These are phyloP conservation scores for Anser cygnoides DNA, from an alignment of 2,113 vertebrate species.

Conservation along the genomic window DNA sequence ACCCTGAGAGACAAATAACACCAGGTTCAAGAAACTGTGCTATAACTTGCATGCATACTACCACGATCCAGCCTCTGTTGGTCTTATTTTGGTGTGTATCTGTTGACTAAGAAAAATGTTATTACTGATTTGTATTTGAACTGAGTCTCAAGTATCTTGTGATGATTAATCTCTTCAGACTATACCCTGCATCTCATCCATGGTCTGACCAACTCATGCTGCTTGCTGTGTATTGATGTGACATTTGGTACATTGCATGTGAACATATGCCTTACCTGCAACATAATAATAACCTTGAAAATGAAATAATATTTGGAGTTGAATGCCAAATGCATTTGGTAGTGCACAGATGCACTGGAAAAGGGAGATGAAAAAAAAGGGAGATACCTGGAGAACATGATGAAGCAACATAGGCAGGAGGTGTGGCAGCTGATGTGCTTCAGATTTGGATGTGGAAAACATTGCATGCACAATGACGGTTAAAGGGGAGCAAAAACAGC, in stretches of 20 bases:
- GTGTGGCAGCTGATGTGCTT: background rate
- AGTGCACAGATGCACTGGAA: constrained; percentile 4
- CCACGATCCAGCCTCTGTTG: background rate
- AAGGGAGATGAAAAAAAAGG: background rate
- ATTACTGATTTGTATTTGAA: constrained; percentile 3
- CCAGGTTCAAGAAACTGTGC: background rate
- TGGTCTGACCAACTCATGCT: constrained; percentile 6
- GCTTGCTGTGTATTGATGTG: background rate
- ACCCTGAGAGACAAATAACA: constrained; percentile 5
- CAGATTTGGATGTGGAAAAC: background rate
- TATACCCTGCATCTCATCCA: background rate
- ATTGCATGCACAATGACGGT: background rate
- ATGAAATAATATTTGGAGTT: background rate
- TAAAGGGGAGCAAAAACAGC: background rate
- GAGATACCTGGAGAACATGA: background rate
- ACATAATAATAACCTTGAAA: constrained; percentile 28
- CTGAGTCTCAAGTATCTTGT: background rate
- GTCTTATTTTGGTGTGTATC: background rate
- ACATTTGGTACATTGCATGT: background rate
- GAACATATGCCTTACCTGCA: background rate
- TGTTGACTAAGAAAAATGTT: constrained; percentile 7
- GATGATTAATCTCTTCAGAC: constrained; percentile 7
- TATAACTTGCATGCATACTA: background rate
- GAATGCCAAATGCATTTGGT: constrained; percentile 28
- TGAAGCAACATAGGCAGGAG: background rate